Conservation (phyloP, 2,888 invertebrate genomes). For the Imbricaverruca yamaguchii region DNA sequence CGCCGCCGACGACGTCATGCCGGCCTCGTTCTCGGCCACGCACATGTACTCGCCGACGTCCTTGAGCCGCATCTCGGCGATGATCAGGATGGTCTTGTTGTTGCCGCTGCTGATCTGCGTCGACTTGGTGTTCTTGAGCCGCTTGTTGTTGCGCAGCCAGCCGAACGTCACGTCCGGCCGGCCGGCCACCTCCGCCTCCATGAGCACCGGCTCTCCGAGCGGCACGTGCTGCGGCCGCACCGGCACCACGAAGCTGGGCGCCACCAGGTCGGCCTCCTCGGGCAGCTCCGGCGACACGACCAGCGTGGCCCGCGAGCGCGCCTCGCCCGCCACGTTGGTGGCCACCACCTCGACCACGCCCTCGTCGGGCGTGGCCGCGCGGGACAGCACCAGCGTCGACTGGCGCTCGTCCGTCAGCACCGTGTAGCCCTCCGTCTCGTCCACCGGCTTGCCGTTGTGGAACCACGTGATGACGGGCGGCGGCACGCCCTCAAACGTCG, state of each 20-base stretch:
- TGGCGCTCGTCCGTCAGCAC: not conserved
- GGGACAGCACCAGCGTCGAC: constrained; percentile 4
- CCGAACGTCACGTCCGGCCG: constrained; percentile 73
- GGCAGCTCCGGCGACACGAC: constrained; percentile 52
- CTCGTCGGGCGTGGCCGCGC: constrained; percentile 34
- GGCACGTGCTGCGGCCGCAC: constrained; percentile 61
- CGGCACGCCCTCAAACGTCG: constrained; percentile 55
- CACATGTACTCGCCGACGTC: constrained; percentile 72
- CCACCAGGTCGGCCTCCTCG: constrained; percentile 49
- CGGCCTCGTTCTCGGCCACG: constrained; percentile 80
- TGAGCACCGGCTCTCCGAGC: constrained; percentile 65
- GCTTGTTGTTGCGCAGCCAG: constrained; percentile 71
- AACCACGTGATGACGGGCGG: constrained; percentile 40
- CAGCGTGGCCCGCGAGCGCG: constrained; percentile 73
- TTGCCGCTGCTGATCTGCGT: constrained; percentile 60
- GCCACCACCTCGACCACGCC: constrained; percentile 84
- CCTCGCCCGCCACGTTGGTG: constrained; percentile 67
- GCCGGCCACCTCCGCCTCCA: constrained; percentile 69
- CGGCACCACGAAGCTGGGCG: constrained; percentile 65
- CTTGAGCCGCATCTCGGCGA: constrained; percentile 61
- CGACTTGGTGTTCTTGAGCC: constrained; percentile 47
- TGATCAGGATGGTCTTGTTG: constrained; percentile 69
- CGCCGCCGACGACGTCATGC: constrained; percentile 79
- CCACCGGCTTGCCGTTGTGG: constrained; percentile 39
- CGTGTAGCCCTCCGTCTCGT: not conserved